phyloP scores from a whole-genome alignment of 2,113 vertebrate species.

The Saccopteryx bilineata region DNA sequence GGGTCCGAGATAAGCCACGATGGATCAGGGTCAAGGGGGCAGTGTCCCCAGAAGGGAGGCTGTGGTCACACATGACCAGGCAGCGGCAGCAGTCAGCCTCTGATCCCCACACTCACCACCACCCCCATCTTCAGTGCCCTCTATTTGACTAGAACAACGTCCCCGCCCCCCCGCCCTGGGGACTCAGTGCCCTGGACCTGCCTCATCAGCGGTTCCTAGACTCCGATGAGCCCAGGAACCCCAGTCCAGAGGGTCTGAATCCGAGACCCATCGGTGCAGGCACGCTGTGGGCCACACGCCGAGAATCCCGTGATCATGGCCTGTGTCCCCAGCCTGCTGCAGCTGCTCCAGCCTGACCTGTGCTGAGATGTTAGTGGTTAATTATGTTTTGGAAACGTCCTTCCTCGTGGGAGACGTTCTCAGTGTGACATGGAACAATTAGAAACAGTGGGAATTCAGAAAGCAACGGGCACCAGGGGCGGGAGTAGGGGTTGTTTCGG shows the following conservation, averaged over 20 bases:
- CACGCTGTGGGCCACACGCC: background rate
- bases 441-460: constrained; percentile 8
- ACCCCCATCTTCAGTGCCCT: background rate
- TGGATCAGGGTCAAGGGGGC: background rate
- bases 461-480: background rate
- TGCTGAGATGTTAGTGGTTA: background rate
- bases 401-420: background rate
- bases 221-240: background rate
- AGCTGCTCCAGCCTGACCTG: background rate
- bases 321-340: background rate
- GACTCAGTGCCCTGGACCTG: background rate
- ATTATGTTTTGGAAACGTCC: background rate
- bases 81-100: background rate
- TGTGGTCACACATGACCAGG: background rate
- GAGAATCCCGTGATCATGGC: background rate
- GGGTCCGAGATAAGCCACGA: background rate
- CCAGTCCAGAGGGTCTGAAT: background rate
- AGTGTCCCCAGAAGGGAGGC: background rate
- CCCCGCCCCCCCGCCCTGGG: background rate
- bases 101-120: background rate
- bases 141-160: background rate
- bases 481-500: background rate
- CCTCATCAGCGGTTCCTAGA: background rate
- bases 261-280: background rate
- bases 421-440: background rate